Evolutionary conservation across 2,888 invertebrate species (phyloP).

Genomic region (Eucera pruinosa): DNA sequence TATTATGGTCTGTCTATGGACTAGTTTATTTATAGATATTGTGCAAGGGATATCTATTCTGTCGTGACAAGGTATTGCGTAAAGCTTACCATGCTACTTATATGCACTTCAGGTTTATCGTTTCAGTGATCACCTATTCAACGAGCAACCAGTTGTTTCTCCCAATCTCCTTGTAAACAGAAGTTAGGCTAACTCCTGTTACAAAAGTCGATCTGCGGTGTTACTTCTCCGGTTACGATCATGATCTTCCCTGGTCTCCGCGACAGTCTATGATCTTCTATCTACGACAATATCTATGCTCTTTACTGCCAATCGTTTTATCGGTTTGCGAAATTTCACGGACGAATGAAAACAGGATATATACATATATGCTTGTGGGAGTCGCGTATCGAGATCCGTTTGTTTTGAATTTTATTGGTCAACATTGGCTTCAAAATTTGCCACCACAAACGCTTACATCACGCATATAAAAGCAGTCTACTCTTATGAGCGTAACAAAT

Average conservation of each 20-base stretch:
- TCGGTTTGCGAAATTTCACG: conserved; percentile 2
- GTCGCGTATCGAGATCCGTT: conserved; percentile 6
- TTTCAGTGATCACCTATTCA: conserved; percentile 49
- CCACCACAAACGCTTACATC: not conserved
- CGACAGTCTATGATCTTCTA: not conserved
- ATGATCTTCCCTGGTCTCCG: not conserved
- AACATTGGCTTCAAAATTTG: not conserved
- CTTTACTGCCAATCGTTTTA: not conserved
- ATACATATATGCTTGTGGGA: conserved; percentile 1
- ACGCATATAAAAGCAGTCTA: not conserved
- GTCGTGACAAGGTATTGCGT: conserved; percentile 66
- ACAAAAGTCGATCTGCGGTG: conserved; percentile 40
- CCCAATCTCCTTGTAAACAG: conserved; percentile 27
- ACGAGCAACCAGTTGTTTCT: conserved; percentile 34
- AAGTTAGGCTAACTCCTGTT: conserved; percentile 21
- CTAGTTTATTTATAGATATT: conserved; percentile 72
- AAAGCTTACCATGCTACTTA: conserved; percentile 67
- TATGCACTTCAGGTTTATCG: conserved; percentile 61
- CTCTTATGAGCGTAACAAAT: not conserved
- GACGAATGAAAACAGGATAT: conserved; percentile 10
- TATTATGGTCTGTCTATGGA: conserved; percentile 40
- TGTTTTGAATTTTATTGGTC: conserved; percentile 19
- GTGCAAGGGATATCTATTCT: conserved; percentile 64
- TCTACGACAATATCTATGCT: not conserved
- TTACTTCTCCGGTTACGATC: conserved; percentile 32